Evolutionary conservation across 2,113 vertebrate species (phyloP).

Genomic region (Heptranchias perlo): DNA sequence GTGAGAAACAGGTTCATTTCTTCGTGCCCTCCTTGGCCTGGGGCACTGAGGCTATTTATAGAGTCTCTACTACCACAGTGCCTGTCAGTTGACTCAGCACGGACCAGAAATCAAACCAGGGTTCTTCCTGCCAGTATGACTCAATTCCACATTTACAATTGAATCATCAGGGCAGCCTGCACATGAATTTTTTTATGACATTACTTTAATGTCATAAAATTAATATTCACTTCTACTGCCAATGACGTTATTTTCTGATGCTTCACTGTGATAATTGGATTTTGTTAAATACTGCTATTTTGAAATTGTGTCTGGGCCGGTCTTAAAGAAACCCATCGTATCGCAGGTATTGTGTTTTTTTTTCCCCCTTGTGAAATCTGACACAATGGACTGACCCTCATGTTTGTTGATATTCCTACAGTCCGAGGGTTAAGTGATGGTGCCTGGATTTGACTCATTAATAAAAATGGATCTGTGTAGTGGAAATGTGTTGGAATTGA

Average conservation of each 20-base stretch:
- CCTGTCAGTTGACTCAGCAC: background rate
- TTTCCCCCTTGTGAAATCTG: background rate
- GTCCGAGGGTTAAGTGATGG: background rate
- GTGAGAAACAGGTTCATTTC: background rate
- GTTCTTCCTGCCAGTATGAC: background rate
- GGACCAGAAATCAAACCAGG: background rate
- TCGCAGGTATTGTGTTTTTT: background rate
- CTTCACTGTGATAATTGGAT: background rate
- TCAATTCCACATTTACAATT: background rate
- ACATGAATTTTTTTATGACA: background rate
- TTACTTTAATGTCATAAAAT: background rate
- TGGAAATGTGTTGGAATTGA: background rate
- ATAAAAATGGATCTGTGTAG: background rate
- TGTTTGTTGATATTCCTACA: background rate
- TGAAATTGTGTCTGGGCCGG: background rate
- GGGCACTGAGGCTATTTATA: background rate
- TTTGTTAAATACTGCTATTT: background rate
- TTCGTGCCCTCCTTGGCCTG: background rate
- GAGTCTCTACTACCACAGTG: background rate
- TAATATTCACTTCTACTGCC: background rate
- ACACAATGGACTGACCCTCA: background rate
- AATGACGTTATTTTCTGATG: background rate
- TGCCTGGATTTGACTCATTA: background rate
- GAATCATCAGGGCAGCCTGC: background rate
- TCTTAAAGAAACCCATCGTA: background rate